These are phyloP conservation scores for Gymnothorax reevesii DNA, from an alignment of 2,797 vertebrate species.

Conservation along the genomic window DNA sequence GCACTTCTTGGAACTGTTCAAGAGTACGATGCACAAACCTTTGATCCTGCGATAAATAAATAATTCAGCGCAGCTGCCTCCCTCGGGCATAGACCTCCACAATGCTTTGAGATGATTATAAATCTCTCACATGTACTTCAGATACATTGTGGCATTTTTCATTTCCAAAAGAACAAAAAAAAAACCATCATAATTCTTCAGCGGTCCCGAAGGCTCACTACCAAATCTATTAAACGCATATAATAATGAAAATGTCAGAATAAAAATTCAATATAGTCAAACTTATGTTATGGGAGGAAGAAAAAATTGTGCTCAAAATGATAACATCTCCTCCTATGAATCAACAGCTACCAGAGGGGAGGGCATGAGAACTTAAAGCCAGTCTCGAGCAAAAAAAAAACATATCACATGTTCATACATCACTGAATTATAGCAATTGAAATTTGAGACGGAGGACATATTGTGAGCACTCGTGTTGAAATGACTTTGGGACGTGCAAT, in stretches of 20 bases:
- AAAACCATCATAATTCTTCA: not conserved
- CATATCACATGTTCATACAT: not conserved
- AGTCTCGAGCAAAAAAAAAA: not conserved
- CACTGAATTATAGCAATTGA: not conserved
- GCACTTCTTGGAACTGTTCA: not conserved
- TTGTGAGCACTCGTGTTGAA: not conserved
- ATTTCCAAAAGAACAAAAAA: not conserved
- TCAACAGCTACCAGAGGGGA: not conserved
- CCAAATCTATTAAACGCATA: not conserved
- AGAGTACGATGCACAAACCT: not conserved
- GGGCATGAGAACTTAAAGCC: not conserved
- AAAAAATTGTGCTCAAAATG: not conserved
- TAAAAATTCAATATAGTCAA: not conserved
- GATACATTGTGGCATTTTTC: not conserved
- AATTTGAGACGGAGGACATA: not conserved
- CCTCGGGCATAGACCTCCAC: not conserved
- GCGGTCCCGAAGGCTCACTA: not conserved
- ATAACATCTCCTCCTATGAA: not conserved
- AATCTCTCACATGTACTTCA: not conserved
- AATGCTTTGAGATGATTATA: not conserved
- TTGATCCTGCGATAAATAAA: not conserved
- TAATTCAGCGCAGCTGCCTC: not conserved
- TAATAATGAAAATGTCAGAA: not conserved
- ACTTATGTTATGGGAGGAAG: not conserved
- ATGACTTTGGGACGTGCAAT: not conserved